Percentiles rank a stretch among this genome's conserved stretches.
These are phyloP conservation scores for Apodemus agrarius DNA, from an alignment of 2,797 vertebrate species.

Conservation along the genomic window DNA sequence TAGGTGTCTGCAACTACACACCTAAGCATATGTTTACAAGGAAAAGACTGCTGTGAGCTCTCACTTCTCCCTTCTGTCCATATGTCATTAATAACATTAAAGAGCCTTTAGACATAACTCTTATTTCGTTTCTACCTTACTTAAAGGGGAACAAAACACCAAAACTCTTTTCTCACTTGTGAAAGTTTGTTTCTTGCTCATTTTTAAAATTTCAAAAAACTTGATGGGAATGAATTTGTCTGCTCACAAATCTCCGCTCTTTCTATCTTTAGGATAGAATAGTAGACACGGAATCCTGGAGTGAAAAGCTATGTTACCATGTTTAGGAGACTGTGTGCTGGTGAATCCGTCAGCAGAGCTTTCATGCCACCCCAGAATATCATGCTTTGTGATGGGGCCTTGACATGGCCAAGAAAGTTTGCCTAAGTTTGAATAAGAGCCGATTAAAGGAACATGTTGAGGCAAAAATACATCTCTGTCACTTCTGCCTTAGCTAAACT, in stretches of 20 bases:
- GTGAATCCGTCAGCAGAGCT: background rate
- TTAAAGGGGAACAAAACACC: background rate
- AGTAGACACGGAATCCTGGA: background rate
- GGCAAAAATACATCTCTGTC: background rate
- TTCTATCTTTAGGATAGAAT: slow-evolving; percentile 36
- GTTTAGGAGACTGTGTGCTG: background rate
- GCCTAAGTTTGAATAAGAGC: slow-evolving; percentile 2
- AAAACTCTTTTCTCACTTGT: slow-evolving; percentile 3
- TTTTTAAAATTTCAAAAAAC: slow-evolving; percentile 16
- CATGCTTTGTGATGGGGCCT: background rate
- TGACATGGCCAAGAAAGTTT: background rate
- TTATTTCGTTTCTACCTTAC: background rate
- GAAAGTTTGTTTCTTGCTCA: background rate
- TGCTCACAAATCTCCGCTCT: background rate
- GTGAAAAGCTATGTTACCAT: background rate
- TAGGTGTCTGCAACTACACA: background rate
- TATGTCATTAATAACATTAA: slow-evolving; percentile 31
- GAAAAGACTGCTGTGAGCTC: background rate
- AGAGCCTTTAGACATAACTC: background rate
- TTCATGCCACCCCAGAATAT: background rate
- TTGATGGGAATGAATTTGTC: background rate
- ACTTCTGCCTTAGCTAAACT: background rate
- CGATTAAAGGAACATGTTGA: background rate
- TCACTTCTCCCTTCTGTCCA: background rate
- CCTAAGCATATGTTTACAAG: background rate